A percentile compares a stretch with the other conserved stretches of the same genome.
Evolutionary conservation across 2,113 vertebrate species (phyloP).

Genomic region (Toxotes jaculatrix): DNA sequence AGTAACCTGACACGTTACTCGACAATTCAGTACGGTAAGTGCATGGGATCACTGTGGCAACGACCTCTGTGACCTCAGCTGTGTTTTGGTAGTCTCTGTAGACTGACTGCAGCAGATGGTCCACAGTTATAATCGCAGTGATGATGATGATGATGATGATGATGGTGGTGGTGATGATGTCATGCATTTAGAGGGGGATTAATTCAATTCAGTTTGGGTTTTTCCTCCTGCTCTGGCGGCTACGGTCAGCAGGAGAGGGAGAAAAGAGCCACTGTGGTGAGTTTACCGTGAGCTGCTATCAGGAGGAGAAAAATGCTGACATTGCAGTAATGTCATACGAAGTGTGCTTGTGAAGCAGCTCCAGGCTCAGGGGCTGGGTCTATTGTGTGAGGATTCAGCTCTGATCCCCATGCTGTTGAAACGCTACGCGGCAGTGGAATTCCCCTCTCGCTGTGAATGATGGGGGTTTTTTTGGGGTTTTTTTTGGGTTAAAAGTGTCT

Average conservation of each 20-base stretch:
- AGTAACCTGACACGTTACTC: constrained; percentile 46
- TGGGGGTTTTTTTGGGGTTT: background rate
- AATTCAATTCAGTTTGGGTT: constrained; percentile 44
- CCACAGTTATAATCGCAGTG: constrained; percentile 43
- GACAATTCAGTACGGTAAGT: constrained; percentile 30
- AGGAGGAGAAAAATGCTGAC: constrained; percentile 54
- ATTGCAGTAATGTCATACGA: background rate
- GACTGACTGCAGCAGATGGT: constrained; percentile 76
- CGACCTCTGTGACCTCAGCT: constrained; percentile 47
- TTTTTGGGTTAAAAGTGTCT: constrained; percentile 38
- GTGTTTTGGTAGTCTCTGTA: constrained; percentile 49
- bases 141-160: constrained; percentile 2
- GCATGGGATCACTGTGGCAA: constrained; percentile 52
- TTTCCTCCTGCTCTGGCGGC: background rate
- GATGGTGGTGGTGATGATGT: constrained; percentile 56
- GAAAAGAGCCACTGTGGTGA: background rate
- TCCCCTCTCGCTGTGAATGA: constrained; percentile 28
- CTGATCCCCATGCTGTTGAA: constrained; percentile 20
- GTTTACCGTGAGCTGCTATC: constrained; percentile 30
- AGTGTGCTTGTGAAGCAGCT: constrained; percentile 54
- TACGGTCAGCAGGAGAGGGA: background rate
- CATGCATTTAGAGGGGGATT: constrained; percentile 61
- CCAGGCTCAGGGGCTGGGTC: constrained; percentile 4
- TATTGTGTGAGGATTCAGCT: constrained; percentile 48
- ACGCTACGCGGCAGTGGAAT: constrained; percentile 33